phyloP scores from a whole-genome alignment of 2,888 invertebrate species.

The Trimorus sp. region DNA sequence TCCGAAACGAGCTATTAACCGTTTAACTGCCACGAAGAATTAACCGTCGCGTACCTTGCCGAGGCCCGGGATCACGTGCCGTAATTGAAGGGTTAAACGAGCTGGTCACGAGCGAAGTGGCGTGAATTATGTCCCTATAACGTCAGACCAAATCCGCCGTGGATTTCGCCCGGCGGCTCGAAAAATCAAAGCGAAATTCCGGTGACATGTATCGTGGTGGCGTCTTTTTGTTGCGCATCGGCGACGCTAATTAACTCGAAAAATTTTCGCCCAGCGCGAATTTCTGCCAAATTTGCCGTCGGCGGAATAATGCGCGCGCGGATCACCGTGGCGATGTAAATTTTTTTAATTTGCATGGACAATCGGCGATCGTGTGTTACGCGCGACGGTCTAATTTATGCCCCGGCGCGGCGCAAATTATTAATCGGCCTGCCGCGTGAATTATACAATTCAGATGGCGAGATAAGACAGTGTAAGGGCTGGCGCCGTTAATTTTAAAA shows the following conservation, averaged over 20 bases:
- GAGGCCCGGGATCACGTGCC: constrained; percentile 56
- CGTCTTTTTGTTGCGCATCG: too few relatives aligned
- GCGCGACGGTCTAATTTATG: not conserved
- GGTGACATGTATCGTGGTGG: too few relatives aligned
- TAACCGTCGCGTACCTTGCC: constrained; percentile 59
- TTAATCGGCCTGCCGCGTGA: constrained; percentile 2
- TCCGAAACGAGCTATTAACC: constrained; percentile 50
- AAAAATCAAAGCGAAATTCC: constrained; percentile 45
- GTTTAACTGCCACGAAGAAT: constrained; percentile 63
- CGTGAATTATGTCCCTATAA: constrained; percentile 63
- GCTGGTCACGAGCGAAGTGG: constrained; percentile 59
- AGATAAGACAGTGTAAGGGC: constrained; percentile 5
- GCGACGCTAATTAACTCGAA: too few relatives aligned
- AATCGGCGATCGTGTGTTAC: not conserved
- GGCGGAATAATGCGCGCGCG: not conserved
- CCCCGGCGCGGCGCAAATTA: constrained; percentile 2
- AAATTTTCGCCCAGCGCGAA: too few relatives aligned
- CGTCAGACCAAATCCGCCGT: constrained; percentile 51
- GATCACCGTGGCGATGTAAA: not conserved
- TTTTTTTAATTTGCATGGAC: constrained; percentile 1
- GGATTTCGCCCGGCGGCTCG: constrained; percentile 36
- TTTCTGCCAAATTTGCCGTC: not conserved
- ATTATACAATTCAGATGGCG: constrained; percentile 14
- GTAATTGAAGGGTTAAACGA: constrained; percentile 65
- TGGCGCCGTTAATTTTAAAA: not conserved